Base-by-base conservation (phyloP, 2,113 vertebrate genomes). In the Paradisaea rubra region DNA sequence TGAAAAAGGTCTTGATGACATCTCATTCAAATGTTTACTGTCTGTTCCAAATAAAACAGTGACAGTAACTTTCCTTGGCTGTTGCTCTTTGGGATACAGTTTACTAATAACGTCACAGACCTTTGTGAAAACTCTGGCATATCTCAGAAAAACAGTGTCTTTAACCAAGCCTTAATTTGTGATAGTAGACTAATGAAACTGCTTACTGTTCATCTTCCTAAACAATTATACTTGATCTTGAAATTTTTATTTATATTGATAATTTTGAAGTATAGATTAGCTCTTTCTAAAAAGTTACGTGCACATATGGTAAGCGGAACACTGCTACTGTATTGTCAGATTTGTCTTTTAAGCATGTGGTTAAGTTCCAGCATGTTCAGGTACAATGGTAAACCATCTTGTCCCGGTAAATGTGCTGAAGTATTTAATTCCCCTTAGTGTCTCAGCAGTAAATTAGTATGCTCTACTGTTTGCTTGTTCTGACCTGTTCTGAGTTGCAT, bases 301-400 rank as follows among this genome's bases (percentile, higher is more conserved):
- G 2, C 52, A 11, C 0, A 0, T 56, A 13, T 15, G 21, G 13
- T 64, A 80, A 65, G 22, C 57, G 15, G 19, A 93, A 25, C 16
- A 25, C 6, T 24, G 10, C 8, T 81, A 6, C 6, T 65, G 4
- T 69, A 20, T 79, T n/a, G 49, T 84, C 23, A 56, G 22, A 59
- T 88, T 71, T 77, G 27, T 78, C 57, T 92, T 88, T 45, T 50
- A 77, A 82, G 30, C 30, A 7, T 77, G 42, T 42, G 17, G 69
- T 64, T 89, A 52, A 91, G 91, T 94, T 96, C 44, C 33, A 73
- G 70, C 84, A 82, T 59, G 74, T 92, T 91, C 54, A 69, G 61
- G 54, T 94, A 65, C 50, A 39, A 13, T 20, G 33, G 23, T 82
- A 85, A 88, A 49, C 52, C 3, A 1, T 63, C 78, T 88, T 73